Evolutionary conservation across 1,140 invertebrate genomes (phyloP).

Genomic region (Drosophila miranda): DNA sequence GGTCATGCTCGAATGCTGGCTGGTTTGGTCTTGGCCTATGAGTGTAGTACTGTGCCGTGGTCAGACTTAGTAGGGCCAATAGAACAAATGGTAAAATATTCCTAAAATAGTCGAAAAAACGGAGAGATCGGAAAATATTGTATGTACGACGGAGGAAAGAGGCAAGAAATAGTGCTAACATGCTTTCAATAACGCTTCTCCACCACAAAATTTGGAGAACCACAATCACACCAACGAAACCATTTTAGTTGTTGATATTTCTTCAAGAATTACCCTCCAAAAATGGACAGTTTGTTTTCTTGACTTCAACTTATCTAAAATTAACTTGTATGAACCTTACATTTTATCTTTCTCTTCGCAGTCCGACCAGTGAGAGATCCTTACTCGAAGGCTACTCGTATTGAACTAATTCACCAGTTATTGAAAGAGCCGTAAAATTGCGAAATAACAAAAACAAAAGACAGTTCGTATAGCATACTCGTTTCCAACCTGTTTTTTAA

Average conservation of each 20-base stretch:
- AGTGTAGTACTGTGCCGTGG: slow-evolving; percentile 19
- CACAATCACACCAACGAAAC: neutral
- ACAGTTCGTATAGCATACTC: slow-evolving; percentile 14
- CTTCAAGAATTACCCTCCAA: too few relatives aligned
- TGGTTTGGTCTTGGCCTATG: neutral
- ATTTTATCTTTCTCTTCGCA: slow-evolving; percentile 19
- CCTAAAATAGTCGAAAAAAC: neutral
- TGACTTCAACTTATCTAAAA: too few relatives aligned
- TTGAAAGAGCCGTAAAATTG: slow-evolving; percentile 16
- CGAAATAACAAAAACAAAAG: slow-evolving; percentile 27
- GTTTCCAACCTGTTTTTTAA: slow-evolving; percentile 48
- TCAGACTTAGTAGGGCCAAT: neutral
- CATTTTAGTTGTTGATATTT: too few relatives aligned
- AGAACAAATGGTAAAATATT: slow-evolving; percentile 5
- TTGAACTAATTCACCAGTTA: slow-evolving; percentile 29
- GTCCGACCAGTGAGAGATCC: slow-evolving; percentile 18
- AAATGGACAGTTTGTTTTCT: too few relatives aligned
- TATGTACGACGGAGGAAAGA: too few relatives aligned
- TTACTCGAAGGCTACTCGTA: slow-evolving; percentile 37
- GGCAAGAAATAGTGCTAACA: too few relatives aligned
- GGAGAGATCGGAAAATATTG: neutral
- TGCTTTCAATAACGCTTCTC: too few relatives aligned
- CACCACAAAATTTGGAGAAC: neutral
- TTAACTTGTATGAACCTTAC: neutral
- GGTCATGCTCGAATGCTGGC: slow-evolving; percentile 3